Evolutionary conservation across 2,113 vertebrate genomes (phyloP).

Genomic region (Tapirus terrestris): DNA sequence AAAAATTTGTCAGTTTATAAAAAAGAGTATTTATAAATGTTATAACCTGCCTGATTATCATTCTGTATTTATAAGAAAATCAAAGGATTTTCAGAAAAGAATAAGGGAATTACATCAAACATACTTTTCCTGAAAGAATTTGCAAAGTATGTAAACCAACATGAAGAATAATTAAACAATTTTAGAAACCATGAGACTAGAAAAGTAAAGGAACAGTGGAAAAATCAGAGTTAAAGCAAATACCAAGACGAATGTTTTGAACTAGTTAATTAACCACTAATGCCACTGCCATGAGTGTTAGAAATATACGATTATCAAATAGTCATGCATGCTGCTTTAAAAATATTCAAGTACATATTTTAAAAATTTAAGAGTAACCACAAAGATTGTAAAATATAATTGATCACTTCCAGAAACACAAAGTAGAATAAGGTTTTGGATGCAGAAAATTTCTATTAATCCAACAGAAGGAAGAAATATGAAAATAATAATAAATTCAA

Average conservation of each 20-base stretch:
- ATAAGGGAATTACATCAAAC: neutral
- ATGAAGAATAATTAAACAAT: neutral
- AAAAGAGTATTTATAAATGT: neutral
- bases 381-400: neutral
- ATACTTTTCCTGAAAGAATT: neutral
- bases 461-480: neutral
- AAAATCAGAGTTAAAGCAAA: neutral
- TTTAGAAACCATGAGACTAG: neutral
- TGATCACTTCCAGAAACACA: neutral
- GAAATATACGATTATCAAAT: neutral
- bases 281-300: neutral
- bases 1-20: neutral
- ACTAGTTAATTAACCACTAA: neutral
- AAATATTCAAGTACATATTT: neutral
- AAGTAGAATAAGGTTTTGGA: neutral
- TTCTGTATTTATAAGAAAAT: neutral
- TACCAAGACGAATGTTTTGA: neutral
- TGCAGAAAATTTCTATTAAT: neutral
- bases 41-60: neutral
- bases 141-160: neutral
- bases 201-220: neutral
- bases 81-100: neutral
- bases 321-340: neutral
- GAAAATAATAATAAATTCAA: neutral
- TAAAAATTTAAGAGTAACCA: neutral